Base-by-base conservation (phyloP, 1,140 invertebrate genomes). In the Coptotermes formosanus region DNA sequence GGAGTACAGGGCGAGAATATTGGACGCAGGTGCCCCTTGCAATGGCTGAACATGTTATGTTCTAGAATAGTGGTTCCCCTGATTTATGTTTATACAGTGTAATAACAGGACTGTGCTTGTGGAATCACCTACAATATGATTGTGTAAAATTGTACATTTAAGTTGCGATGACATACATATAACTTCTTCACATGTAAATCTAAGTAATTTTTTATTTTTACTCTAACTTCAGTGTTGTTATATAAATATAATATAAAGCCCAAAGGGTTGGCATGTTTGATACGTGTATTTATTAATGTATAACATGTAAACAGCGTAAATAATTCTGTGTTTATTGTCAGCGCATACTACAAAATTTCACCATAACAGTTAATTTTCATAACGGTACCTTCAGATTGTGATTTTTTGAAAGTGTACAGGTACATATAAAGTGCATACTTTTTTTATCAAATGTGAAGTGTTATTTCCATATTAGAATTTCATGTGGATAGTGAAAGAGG, bases 1-100 rank as follows among this genome's bases (percentile, higher is more conserved):
- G 83, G 88, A 87, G 82, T 89, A 88, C 25, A 64, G 48, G 55
- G 85, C 82, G n/a, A 30, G 12, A 11, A 23, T 45, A n/a, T 14
- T 86, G 21, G 43, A 81, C 3, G 25, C 44, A 21, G 64, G n/a
- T 82, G 85, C 19, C 6, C 85, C 75, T 45, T 55, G 82, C 12
- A 69, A 82, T 52, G 85, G 85, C 19, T 86, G 44, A 82, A 25
- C 14, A 85, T 2, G 7, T 11, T 11, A 30, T 75, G 25, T 11
- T n/a, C 64, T 75, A 75, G 25, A 75, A 9, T 75, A 75, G 64
- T 75, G 64, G n/a, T 30, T 64, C 59, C 19, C 59, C 12, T 8
- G 19, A 12, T 64, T 23, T 30, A 75, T 30, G 8, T 75, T 75
- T 30, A 75, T 75, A 30, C 64, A 75, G 2, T 7, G 0, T 75